These are phyloP conservation scores for Butastur rufipennis DNA, from an alignment of 2,113 vertebrate species.

Conservation along the genomic window DNA sequence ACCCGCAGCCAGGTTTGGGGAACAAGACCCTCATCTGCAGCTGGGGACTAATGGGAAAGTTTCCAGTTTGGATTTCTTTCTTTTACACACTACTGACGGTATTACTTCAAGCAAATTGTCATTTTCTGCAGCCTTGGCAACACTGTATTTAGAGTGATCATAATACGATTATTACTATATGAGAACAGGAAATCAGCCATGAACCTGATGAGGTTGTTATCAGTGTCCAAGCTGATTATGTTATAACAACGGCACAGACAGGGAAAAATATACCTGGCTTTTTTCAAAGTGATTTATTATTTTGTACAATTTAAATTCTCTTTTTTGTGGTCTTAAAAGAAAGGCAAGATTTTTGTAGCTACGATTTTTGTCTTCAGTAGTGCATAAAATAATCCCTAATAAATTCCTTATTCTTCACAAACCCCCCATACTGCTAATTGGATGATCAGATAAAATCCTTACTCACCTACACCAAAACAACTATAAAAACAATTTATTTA, in stretches of 20 bases:
- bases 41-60: not conserved
- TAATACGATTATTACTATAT: not conserved
- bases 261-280: not conserved
- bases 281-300: not conserved
- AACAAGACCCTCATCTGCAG: not conserved
- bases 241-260: not conserved
- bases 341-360: not conserved
- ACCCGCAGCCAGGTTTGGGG: not conserved
- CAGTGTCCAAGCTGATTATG: not conserved
- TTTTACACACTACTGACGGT: not conserved
- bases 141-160: not conserved
- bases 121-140: not conserved
- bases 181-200: slow-evolving; percentile 9
- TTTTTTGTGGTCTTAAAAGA: not conserved
- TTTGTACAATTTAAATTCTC: not conserved
- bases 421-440: not conserved
- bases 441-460: not conserved
- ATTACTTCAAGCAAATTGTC: not conserved
- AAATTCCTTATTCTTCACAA: not conserved
- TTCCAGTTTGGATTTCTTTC: not conserved
- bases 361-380: not conserved
- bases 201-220: not conserved
- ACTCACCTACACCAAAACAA: not conserved
- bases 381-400: not conserved
- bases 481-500: not conserved